These are phyloP conservation scores for Bovichtus variegatus DNA, from an alignment of 2,797 vertebrate genomes.

Conservation along the genomic window DNA sequence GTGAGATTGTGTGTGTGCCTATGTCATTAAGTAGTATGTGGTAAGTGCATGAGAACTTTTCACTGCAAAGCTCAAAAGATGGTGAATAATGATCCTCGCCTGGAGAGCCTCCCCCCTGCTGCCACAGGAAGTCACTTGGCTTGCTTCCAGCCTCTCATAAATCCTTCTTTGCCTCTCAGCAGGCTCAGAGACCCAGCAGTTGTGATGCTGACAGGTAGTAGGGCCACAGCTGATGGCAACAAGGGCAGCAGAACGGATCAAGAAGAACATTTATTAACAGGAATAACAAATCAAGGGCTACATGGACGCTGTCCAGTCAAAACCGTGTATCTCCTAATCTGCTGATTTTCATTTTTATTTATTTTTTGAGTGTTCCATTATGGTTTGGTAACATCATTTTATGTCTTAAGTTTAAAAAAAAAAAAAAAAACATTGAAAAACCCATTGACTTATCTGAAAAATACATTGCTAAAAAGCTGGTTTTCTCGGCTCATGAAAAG, in stretches of 20 bases:
- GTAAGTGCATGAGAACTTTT: conserved; percentile 37
- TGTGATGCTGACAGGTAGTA: conserved; percentile 40
- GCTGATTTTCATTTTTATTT: background rate
- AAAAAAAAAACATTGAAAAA: background rate
- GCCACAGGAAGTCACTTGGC: conserved; percentile 59
- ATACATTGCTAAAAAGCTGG: background rate
- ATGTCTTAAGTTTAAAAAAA: background rate
- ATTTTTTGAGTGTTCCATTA: background rate
- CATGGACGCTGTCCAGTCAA: background rate
- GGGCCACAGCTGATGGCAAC: background rate
- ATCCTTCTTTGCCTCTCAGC: conserved; percentile 29
- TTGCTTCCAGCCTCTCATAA: conserved; percentile 50
- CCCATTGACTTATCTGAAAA: background rate
- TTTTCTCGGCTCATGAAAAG: background rate
- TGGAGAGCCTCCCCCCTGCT: conserved; percentile 22
- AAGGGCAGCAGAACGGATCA: background rate
- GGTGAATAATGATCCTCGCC: conserved; percentile 40
- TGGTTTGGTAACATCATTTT: background rate
- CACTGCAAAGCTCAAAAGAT: conserved; percentile 24
- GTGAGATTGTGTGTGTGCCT: background rate
- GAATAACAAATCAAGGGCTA: background rate
- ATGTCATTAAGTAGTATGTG: conserved; percentile 18
- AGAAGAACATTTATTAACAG: background rate
- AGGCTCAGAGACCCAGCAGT: background rate
- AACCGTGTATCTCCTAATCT: background rate